A percentile compares a stretch with the other conserved stretches of the same genome.
phyloP scores from a whole-genome alignment of 1,140 invertebrate species.

The Triops cancriformis region DNA sequence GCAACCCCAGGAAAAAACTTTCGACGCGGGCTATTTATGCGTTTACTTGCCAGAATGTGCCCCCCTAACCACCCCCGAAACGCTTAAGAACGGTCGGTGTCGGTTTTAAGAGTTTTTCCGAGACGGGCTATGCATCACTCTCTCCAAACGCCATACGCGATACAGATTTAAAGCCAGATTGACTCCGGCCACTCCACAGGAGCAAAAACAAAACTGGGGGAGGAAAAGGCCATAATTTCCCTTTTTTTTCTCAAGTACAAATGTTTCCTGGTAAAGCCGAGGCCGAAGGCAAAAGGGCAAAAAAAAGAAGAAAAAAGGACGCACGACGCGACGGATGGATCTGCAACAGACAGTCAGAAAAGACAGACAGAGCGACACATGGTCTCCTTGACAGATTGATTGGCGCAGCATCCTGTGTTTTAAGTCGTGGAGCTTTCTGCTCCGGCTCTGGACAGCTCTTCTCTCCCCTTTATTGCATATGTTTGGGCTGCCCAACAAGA shows the following conservation, averaged over 20 bases:
- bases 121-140: not conserved
- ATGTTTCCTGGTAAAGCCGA: too few relatives aligned
- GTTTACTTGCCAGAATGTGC: not conserved
- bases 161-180: not conserved
- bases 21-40: not conserved
- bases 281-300: not conserved
- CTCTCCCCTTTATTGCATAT: too few relatives aligned
- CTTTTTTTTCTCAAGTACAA: too few relatives aligned
- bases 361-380: not conserved
- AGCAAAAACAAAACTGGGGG: too few relatives aligned
- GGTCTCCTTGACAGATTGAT: conserved; percentile 16
- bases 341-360: conserved; percentile 5
- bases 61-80: too few relatives aligned
- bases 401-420: conserved; percentile 15
- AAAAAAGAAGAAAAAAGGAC: conserved; percentile 5
- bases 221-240: too few relatives aligned
- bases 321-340: not conserved
- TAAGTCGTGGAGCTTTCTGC: too few relatives aligned
- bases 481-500: too few relatives aligned
- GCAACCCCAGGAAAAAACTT: not conserved
- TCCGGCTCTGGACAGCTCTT: too few relatives aligned
- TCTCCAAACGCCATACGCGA: not conserved
- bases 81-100: too few relatives aligned
- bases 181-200: not conserved
- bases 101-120: not conserved